phyloP scores from a whole-genome alignment of 2,797 vertebrate genomes.

The Rhinella marina region DNA sequence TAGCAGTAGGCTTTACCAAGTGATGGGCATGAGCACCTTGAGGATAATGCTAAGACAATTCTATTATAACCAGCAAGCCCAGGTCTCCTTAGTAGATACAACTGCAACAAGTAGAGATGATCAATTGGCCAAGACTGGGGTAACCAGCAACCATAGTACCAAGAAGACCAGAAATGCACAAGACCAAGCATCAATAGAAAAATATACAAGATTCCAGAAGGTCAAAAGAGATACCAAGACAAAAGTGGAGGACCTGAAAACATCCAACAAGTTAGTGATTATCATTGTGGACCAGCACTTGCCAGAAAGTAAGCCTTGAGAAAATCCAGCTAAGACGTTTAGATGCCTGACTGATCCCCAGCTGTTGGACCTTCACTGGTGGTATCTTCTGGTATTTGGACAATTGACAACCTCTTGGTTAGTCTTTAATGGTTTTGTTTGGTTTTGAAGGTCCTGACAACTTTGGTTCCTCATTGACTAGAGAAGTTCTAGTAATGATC shows the following conservation, averaged over 20 bases:
- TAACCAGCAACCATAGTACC: no score
- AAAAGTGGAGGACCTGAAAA: background rate
- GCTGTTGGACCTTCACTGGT: background rate
- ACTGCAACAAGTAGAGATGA: no score
- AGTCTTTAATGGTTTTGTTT: no score
- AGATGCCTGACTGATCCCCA: background rate
- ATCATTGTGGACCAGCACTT: background rate
- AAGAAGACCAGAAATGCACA: no score
- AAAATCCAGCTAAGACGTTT: background rate
- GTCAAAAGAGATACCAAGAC: background rate
- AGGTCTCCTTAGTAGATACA: background rate
- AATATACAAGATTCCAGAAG: background rate
- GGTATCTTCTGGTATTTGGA: background rate
- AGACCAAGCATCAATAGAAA: background rate
- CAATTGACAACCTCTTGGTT: background rate
- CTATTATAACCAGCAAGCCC: background rate
- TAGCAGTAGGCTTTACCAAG: no score
- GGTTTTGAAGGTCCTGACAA: no score
- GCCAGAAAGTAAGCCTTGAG: background rate
- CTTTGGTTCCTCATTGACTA: no score
- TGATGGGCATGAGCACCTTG: no score
- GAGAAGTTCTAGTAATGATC: no score
- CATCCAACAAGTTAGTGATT: background rate
- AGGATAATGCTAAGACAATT: no score
- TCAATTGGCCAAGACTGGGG: no score